phyloP scores from a whole-genome alignment of 2,797 vertebrate species.

The Pangasius djambal region DNA sequence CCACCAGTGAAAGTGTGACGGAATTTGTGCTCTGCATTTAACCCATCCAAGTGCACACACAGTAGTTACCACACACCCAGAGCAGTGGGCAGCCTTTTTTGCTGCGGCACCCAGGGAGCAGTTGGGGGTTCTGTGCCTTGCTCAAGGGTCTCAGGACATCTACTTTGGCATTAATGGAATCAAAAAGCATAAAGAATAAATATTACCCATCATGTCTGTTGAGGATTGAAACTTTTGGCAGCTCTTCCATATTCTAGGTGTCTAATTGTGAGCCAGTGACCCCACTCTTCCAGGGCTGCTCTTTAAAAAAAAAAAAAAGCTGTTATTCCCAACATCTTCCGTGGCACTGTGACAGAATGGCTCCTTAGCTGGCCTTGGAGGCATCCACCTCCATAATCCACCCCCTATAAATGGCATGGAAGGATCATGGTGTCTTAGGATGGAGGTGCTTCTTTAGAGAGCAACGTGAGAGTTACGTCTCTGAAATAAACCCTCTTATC shows the following conservation, averaged over 20 bases:
- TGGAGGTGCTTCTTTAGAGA: background rate
- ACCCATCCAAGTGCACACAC: too few species aligned
- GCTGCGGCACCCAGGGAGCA: too few species aligned
- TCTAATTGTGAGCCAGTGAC: background rate
- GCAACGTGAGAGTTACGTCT: background rate
- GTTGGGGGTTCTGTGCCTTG: too few species aligned
- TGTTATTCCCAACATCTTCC: background rate
- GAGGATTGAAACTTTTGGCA: background rate
- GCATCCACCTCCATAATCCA: slow-evolving; percentile 18
- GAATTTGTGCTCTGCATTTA: too few species aligned
- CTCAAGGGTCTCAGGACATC: background rate
- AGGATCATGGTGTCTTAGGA: background rate
- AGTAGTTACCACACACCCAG: too few species aligned
- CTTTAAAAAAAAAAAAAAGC: background rate
- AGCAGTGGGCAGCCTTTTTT: too few species aligned
- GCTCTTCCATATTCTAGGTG: background rate
- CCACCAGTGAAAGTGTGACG: background rate
- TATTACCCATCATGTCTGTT: background rate
- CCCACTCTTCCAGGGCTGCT: background rate
- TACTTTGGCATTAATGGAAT: background rate
- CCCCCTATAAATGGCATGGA: background rate
- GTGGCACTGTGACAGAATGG: background rate
- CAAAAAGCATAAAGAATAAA: background rate
- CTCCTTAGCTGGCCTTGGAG: slow-evolving; percentile 2
- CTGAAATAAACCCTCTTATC: background rate